Base-by-base conservation (phyloP, 2,113 vertebrate genomes). In the Tympanuchus pallidicinctus region DNA sequence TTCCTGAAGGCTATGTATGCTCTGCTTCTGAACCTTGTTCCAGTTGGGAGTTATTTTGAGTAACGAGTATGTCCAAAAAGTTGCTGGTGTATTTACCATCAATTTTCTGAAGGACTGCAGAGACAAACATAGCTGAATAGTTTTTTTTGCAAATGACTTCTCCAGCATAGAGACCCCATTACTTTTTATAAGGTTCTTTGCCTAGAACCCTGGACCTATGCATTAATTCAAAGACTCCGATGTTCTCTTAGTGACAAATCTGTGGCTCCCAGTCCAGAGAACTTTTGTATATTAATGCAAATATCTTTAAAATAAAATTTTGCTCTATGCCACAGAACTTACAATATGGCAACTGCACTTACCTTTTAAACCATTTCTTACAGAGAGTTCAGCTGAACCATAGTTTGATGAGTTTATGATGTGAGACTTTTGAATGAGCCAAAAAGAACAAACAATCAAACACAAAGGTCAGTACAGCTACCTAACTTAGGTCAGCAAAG, bases 371-470 rank as follows among this genome's bases (percentile, higher is more conserved):
- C 19, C 7, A 59, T 60, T 57, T 74, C 70, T 87, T 83, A 61
- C 14, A 77, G 47, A 30, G 43, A 81, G 80, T 86, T 91, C 93
- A 82, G 79, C 72, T 88, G 43, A 86, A 64, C 17, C 47, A 81
- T 13, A 57, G 10, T 69, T 86, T 95, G 91, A 95, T 75, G 94
- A 96, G 42, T 4, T 91, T 91, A 93, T 79, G 73, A 96, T 86
- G 40, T 83, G 43, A 88, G 16, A 73, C 28, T 88, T 89, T 92
- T 83, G 34, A 86, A 78, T 61, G 24, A 92, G 27, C 21, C 72
- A 74, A 74, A 94, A 85, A 40, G 38, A 82, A 89, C 60, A 69
- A 66, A 6, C 69, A 91, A 91, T 4, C 3, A 78, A 94, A 83
- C 47, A 81, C 65, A 88, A 80, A 95, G 93, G 82, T 92, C 72